A percentile compares a stretch with the other conserved stretches of the same genome.
phyloP scores from a whole-genome alignment of 1,140 invertebrate species.

The Leptinotarsa texana region DNA sequence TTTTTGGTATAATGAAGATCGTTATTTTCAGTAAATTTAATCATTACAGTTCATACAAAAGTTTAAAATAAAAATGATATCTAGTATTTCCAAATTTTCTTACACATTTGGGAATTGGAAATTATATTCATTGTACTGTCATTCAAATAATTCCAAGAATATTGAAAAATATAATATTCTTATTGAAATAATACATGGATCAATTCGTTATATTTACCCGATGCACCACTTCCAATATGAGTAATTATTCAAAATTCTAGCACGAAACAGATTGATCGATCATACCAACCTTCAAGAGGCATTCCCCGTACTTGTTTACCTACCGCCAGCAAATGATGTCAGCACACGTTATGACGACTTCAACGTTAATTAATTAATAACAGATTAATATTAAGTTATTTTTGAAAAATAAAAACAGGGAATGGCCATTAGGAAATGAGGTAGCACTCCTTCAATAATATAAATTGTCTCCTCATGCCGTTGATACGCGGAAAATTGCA shows the following conservation, averaged over 20 bases:
- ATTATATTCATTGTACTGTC: no score
- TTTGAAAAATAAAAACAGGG: not conserved
- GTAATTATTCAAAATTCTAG: not conserved
- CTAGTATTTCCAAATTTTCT: no score
- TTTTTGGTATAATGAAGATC: no score
- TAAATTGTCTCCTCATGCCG: not conserved
- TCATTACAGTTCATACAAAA: no score
- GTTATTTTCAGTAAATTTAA: no score
- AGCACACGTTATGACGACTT: not conserved
- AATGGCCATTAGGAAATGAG: not conserved
- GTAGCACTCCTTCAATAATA: conserved; percentile 6
- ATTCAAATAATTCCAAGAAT: no score
- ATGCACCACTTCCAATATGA: not conserved
- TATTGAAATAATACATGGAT: no score
- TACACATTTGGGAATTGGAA: no score
- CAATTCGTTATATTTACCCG: no score
- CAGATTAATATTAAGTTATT: conserved; percentile 9
- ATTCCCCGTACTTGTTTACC: not conserved
- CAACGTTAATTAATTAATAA: conserved; percentile 4
- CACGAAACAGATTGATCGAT: not conserved
- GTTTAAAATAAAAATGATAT: no score
- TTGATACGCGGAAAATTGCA: not conserved
- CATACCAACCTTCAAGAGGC: not conserved
- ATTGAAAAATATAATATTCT: no score
- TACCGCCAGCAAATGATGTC: not conserved